Percentiles rank a stretch among this genome's conserved stretches.
Evolutionary conservation across 2,797 vertebrate genomes (phyloP).

Genomic region (Malurus splendens): DNA sequence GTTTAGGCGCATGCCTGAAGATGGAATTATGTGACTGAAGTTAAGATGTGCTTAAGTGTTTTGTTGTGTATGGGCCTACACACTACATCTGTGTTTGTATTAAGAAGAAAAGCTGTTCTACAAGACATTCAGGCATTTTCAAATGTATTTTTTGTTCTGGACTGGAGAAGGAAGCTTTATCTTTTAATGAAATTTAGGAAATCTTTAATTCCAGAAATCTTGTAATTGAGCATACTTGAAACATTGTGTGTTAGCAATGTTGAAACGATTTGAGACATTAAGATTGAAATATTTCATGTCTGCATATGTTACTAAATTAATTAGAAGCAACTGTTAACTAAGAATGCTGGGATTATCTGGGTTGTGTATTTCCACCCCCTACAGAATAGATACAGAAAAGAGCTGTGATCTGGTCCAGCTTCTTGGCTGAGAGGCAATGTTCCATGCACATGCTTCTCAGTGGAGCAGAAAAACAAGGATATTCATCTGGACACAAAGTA

Average conservation of each 20-base stretch:
- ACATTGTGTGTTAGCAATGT: slow-evolving; percentile 5
- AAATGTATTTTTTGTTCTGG: slow-evolving; percentile 35
- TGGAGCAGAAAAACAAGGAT: background rate
- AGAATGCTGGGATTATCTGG: background rate
- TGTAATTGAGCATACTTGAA: background rate
- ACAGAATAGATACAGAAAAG: background rate
- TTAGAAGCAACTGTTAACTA: slow-evolving; percentile 49
- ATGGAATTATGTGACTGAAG: background rate
- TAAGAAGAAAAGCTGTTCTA: slow-evolving; percentile 43
- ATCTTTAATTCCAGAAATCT: slow-evolving; percentile 11
- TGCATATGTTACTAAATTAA: slow-evolving; percentile 46
- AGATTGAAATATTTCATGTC: slow-evolving; percentile 41
- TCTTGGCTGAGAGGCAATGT: background rate
- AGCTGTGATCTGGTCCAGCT: background rate
- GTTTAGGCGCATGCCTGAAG: background rate
- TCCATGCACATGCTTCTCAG: background rate
- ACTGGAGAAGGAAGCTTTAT: slow-evolving; percentile 38
- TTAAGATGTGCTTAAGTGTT: slow-evolving; percentile 5
- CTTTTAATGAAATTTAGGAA: slow-evolving; percentile 2
- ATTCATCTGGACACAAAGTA: background rate
- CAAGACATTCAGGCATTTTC: background rate
- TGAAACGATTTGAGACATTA: slow-evolving; percentile 26
- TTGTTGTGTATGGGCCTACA: slow-evolving; percentile 18
- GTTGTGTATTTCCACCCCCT: background rate
- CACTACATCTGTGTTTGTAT: slow-evolving; percentile 54